Base-by-base conservation (phyloP, 2,113 vertebrate genomes). In the Marmota monax region DNA sequence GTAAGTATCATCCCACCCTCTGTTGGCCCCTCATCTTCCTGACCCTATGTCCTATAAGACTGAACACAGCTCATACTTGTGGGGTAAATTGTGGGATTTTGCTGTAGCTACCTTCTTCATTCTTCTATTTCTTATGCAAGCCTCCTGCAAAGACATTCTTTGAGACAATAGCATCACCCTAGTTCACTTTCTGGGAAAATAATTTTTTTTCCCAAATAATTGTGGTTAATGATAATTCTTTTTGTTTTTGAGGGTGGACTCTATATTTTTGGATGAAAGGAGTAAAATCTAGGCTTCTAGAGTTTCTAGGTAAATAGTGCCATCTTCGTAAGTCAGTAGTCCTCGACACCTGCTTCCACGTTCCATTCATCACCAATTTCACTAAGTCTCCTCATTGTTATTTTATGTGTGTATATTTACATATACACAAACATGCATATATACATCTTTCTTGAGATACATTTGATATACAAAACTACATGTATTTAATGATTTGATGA, bases 1-100 rank as follows among this genome's bases (percentile, higher is more conserved):
- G 99, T 99, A 97, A 99, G 99, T 98, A 92, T 1, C 61, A 48
- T 17, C 7, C 2, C 22, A 22, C 4, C 22, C 23, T 13, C 4
- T 8, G 9, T 23, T 1, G 0, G 7, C 20, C 61, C 10, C 13
- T 77, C 11, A 34, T 42, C 6, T 56, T 7, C 9, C 16, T 0
- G 0, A 73, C 13, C 29, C 20, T 25, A 34, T 56, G 1, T 32
- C 32, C 13, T 76, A 18, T 17, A 45, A 65, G 23, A 45, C 22
- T 65, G 25, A 58, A 70, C 56, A 67, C 8, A 72, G 61, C 23
- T 84, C 61, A 77, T 7, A n/a, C 39, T 90, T 63, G 2, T 9
- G 80, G 45, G 23, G 42, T 32, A 72, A 18, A 45, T 34, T 77
- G 1, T 77, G 63, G 61, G 27, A n/a, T 27, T 87, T 69, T 72